These are phyloP conservation scores for Reticulitermes lucifugus DNA, from an alignment of 2,888 invertebrate species.

Conservation along the genomic window DNA sequence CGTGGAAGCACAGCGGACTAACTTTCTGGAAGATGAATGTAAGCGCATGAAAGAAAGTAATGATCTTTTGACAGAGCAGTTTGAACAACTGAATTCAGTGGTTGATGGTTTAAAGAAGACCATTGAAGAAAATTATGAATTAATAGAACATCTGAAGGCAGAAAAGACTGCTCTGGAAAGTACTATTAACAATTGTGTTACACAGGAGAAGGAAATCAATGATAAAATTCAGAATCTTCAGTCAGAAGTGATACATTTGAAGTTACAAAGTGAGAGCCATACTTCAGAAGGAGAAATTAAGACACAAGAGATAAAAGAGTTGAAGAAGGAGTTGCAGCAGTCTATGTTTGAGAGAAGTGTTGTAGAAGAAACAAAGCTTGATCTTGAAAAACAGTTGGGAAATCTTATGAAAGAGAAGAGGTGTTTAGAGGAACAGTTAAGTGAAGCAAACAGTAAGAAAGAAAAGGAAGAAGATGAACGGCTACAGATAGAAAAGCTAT, in stretches of 20 bases:
- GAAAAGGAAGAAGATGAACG: neutral
- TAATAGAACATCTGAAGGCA: neutral
- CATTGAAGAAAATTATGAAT: neutral
- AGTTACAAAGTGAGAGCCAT: constrained; percentile 47
- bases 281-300: constrained; percentile 47
- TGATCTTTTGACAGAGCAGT: neutral
- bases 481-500: neutral
- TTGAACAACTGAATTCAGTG: neutral
- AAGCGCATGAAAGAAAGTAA: neutral
- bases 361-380: constrained; percentile 56
- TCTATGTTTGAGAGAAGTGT: constrained; percentile 51
- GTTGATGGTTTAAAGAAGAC: neutral
- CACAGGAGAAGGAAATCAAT: neutral
- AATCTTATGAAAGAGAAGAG: constrained; percentile 6
- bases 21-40: constrained; percentile 47
- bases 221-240: constrained; percentile 56
- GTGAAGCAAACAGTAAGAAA: neutral
- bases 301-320: neutral
- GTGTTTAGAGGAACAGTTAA: constrained; percentile 11
- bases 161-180: constrained; percentile 9
- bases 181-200: neutral
- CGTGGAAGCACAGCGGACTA: neutral
- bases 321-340: neutral
- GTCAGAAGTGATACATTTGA: constrained; percentile 48
- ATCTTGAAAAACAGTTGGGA: constrained; percentile 54